phyloP scores from a whole-genome alignment of 2,113 vertebrate genomes.

The Anolis sagrei region DNA sequence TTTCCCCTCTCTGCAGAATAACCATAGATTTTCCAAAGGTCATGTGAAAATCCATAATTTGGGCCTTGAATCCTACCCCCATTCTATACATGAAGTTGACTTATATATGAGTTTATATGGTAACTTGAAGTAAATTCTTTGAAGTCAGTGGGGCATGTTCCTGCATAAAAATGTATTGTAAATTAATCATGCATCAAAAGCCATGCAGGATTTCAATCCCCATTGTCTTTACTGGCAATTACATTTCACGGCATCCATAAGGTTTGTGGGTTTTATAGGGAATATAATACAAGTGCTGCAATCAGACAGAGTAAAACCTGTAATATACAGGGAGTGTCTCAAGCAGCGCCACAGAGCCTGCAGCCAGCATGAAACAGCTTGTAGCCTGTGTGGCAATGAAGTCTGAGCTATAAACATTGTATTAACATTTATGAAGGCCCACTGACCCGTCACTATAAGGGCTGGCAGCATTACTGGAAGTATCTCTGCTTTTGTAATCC shows the following conservation, averaged over 20 bases:
- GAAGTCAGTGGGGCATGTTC: neutral
- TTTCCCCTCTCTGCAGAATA: too few species aligned
- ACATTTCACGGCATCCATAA: neutral
- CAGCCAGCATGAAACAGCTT: constrained; percentile 61
- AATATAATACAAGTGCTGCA: neutral
- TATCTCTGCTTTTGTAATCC: rapidly evolving
- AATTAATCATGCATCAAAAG: neutral
- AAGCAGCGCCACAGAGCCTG: neutral
- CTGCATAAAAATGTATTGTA: neutral
- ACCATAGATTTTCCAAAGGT: too few species aligned
- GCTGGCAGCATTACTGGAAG: constrained; percentile 38
- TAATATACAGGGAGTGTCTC: constrained; percentile 6
- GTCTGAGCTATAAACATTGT: constrained; percentile 33
- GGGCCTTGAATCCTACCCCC: too few species aligned
- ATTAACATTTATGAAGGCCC: constrained; percentile 32
- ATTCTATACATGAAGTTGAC: too few species aligned
- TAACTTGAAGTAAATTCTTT: neutral
- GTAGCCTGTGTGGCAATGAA: constrained; percentile 62
- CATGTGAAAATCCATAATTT: too few species aligned
- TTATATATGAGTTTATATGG: too few species aligned
- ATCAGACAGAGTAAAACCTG: neutral
- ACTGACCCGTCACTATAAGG: constrained; percentile 41
- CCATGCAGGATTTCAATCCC: neutral
- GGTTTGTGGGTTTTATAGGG: neutral
- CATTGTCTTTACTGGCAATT: neutral